Evolutionary conservation across 2,888 invertebrate species (phyloP), one percentile per base, ranked within the genome.

Genomic region (Apotomis capreana): DNA sequence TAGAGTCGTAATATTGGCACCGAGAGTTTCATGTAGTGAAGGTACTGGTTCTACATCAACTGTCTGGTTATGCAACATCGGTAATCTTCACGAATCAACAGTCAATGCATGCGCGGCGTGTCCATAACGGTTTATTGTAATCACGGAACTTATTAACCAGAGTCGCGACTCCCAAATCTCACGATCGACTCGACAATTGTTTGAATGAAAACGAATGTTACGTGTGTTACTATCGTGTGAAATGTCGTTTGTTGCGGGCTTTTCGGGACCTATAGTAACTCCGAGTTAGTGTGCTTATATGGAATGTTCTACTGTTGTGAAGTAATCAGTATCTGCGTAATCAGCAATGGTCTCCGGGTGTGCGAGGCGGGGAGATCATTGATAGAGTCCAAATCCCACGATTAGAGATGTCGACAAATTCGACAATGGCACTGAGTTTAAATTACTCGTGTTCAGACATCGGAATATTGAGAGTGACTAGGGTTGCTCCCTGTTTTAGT

Each of bases 81-180:
- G 83, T 89, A 87, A 91, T 91, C 88, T 89, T 86, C 80, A 78
- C 79, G 75, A 79, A 78, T 81, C 87, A 86, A 84, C 83, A 86
- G 86, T 85, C 86, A 84, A 87, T 86, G 87, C 85, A 82, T 84
- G 85, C 81, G 78, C 80, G 78, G 82, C 87, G 84, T 88, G 87
- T 82, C 85, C 81, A 85, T 91, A 91, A 91, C 90, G 87, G 89
- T 87, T 83, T 81, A 85, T 84, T 87, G 84, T 88, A 86, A 87
- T 86, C 86, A 83, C 87, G 88, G 86, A 88, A 89, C 86, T 85
- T 83, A 84, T 86, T 85, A 84, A 60, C 71, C 62, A 26, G 44
- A 13, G 63, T 51, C 13, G 51, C 63, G 49, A 61, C 65, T 61
- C 68, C 62, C 49, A 74, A 74, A 74, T 70, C 73, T 74, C 70